Conservation (phyloP, 1,140 invertebrate genomes). For the Bombus picipes region DNA sequence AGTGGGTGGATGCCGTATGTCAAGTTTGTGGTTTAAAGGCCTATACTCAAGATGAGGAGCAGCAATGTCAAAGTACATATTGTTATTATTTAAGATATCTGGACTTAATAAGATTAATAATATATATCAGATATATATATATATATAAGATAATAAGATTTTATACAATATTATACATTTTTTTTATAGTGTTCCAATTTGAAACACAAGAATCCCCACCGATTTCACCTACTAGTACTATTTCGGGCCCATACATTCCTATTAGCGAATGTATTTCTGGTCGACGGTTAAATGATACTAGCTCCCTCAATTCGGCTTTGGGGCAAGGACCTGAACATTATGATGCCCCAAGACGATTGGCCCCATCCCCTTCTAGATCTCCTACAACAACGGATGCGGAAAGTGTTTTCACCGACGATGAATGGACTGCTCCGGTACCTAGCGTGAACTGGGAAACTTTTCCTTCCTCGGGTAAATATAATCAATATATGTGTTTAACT, state of each 20-base stretch:
- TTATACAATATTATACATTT: constrained; percentile 25
- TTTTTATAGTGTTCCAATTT: constrained; percentile 77
- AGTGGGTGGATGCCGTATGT: constrained; percentile 97
- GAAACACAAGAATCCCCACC: constrained; percentile 85
- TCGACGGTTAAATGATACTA: constrained; percentile 83
- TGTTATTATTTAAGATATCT: neutral
- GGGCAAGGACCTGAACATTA: constrained; percentile 78
- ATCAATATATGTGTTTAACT: neutral
- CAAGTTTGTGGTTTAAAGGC: constrained; percentile 94
- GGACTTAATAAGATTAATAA: neutral
- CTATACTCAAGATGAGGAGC: constrained; percentile 88
- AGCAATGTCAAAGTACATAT: constrained; percentile 78
- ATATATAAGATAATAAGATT: neutral
- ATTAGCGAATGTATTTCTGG: constrained; percentile 96
- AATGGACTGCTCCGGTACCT: constrained; percentile 75
- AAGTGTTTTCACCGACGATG: constrained; percentile 79
- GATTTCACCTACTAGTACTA: constrained; percentile 84
- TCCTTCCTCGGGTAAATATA: constrained; percentile 71
- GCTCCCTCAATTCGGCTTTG: constrained; percentile 76
- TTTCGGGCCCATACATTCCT: constrained; percentile 90
- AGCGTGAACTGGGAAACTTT: constrained; percentile 85
- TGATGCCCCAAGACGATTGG: constrained; percentile 78
- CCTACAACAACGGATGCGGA: constrained; percentile 80
- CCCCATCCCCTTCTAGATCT: constrained; percentile 79
- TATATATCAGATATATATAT: too few species aligned